A percentile compares a stretch with the other conserved stretches of the same genome.
Conservation (phyloP, 1,140 invertebrate species). For the Tribolium castaneum region DNA sequence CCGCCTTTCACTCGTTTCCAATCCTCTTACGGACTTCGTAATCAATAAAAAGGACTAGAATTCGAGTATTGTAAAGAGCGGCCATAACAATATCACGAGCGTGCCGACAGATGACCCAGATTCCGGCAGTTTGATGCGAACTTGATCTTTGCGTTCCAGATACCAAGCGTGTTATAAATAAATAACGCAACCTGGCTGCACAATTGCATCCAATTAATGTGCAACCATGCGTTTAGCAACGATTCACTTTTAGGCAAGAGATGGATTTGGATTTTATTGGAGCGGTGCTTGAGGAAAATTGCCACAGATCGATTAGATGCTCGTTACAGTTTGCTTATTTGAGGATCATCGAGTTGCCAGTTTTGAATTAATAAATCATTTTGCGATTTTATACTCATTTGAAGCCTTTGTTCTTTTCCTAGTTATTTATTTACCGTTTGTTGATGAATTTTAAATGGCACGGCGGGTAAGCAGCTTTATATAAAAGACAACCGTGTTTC, state of each 20-base stretch:
- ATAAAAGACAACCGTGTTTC: too few species aligned
- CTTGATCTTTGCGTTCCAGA: slow-evolving; percentile 42
- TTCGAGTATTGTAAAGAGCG: not conserved
- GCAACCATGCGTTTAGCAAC: not conserved
- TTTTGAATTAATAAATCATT: too few species aligned
- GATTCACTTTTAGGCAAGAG: not conserved
- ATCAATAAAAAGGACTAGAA: slow-evolving; percentile 18
- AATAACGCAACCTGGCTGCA: slow-evolving; percentile 30
- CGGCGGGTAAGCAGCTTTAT: too few species aligned
- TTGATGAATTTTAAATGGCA: too few species aligned
- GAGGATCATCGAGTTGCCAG: too few species aligned
- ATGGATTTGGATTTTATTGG: not conserved
- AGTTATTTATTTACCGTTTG: too few species aligned
- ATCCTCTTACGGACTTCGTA: not conserved
- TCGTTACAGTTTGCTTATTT: too few species aligned
- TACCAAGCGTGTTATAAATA: slow-evolving; percentile 35
- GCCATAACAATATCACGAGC: slow-evolving; percentile 23
- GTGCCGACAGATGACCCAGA: slow-evolving; percentile 33
- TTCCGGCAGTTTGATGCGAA: slow-evolving; percentile 38
- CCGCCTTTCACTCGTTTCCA: slow-evolving; percentile 11
- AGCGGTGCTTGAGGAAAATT: not conserved
- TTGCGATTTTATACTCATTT: too few species aligned
- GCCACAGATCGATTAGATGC: too few species aligned
- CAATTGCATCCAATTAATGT: slow-evolving; percentile 1
- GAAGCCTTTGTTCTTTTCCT: too few species aligned